Evolutionary conservation across 2,113 vertebrate genomes (phyloP).

Genomic region (Chunga burmeisteri): DNA sequence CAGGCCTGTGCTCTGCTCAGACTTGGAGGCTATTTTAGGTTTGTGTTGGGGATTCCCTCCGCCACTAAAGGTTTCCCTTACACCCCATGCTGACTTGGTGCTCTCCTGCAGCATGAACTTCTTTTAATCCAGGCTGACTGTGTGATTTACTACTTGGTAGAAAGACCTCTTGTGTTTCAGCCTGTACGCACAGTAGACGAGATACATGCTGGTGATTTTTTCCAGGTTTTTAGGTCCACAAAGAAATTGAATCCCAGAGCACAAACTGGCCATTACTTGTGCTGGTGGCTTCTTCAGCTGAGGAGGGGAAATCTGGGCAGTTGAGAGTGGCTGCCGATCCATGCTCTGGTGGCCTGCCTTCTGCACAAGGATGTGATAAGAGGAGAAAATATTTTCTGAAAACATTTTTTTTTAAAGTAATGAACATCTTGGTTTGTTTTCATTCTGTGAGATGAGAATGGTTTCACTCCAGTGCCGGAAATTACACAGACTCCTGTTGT

Average conservation of each 20-base stretch:
- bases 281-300: neutral
- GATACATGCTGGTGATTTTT: neutral
- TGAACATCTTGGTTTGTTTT: neutral
- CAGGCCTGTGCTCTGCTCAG: neutral
- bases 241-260: neutral
- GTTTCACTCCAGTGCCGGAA: neutral
- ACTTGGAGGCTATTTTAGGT: neutral
- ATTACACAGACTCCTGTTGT: neutral
- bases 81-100: accelerated
- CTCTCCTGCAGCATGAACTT: neutral
- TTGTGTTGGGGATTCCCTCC: neutral
- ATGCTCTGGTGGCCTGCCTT: neutral
- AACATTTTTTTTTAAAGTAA: too few relatives aligned
- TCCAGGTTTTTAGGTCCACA: neutral
- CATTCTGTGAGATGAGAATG: neutral
- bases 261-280: neutral
- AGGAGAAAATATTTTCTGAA: neutral
- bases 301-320: neutral
- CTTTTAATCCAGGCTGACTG: neutral
- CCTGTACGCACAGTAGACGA: neutral
- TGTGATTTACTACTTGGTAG: neutral
- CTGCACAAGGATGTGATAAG: neutral
- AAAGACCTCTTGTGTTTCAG: neutral
- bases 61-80: neutral
- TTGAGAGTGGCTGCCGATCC: neutral